phyloP scores from a whole-genome alignment of 37 sponge, comb jelly and placozoan genomes.

The Halisarca cf. caerulea region DNA sequence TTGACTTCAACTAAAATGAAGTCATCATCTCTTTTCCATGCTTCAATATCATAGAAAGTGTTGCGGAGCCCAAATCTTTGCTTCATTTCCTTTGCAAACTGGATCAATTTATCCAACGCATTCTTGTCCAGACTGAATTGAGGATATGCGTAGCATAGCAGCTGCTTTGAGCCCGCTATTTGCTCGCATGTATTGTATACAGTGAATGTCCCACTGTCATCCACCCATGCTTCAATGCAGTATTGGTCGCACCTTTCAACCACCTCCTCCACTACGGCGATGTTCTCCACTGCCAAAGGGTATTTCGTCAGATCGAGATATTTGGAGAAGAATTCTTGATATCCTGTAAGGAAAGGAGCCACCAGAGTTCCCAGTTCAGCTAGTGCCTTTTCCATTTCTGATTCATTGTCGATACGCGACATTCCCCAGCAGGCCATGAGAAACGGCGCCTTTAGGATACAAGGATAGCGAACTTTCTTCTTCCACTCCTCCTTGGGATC shows the following conservation, averaged over 20 bases:
- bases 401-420: constrained; percentile 5
- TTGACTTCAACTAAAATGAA: constrained; percentile 16
- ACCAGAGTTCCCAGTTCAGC: neutral
- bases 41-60: constrained; percentile 28
- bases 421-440: neutral
- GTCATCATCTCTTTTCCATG: neutral
- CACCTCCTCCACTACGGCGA: constrained; percentile 27
- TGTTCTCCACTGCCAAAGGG: constrained; percentile 6
- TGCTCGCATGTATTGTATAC: neutral
- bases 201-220: neutral
- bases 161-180: neutral
- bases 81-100: neutral
- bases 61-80: neutral
- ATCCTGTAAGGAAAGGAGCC: neutral
- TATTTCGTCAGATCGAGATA: constrained; percentile 19
- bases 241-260: neutral
- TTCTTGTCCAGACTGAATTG: neutral
- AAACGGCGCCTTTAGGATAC: constrained; percentile 27
- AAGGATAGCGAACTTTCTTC: constrained; percentile 7
- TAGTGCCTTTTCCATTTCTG: constrained; percentile 7
- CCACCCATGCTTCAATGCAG: constrained; percentile 27
- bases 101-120: neutral
- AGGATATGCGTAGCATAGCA: neutral
- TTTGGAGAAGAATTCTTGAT: neutral
- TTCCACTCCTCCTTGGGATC: neutral